Evolutionary conservation across 2,797 vertebrate genomes (phyloP).

Genomic region (Poecilia gillii): DNA sequence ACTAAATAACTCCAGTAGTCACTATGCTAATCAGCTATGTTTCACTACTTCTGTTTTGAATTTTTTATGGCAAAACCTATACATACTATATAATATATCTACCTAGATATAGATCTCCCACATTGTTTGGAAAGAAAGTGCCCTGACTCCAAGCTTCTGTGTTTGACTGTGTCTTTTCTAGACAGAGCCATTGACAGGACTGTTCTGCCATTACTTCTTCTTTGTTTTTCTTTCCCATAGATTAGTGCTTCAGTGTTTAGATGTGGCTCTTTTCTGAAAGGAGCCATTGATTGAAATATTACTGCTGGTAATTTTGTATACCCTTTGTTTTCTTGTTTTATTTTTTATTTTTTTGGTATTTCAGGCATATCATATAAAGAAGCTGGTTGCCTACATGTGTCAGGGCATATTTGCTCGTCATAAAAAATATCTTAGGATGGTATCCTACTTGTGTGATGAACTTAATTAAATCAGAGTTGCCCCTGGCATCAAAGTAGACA

Average conservation of each 20-base stretch:
- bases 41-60: background rate
- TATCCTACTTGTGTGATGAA: too few relatives aligned
- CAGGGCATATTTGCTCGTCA: too few relatives aligned
- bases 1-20: background rate
- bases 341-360: too few relatives aligned
- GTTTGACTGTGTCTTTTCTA: background rate
- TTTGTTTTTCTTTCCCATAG: background rate
- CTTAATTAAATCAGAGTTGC: background rate
- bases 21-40: background rate
- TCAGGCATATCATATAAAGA: too few relatives aligned
- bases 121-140: background rate
- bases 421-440: too few relatives aligned
- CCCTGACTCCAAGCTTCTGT: background rate
- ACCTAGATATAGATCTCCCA: background rate
- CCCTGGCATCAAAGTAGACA: background rate
- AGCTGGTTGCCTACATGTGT: too few relatives aligned
- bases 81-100: too few relatives aligned
- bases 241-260: background rate
- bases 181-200: background rate
- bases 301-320: background rate
- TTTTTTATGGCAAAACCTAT: background rate
- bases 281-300: background rate
- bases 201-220: background rate
- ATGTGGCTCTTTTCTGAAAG: too few relatives aligned
- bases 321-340: too few relatives aligned